These are phyloP conservation scores for Tautogolabrus adspersus DNA, from an alignment of 2,113 vertebrate species.

Conservation along the genomic window DNA sequence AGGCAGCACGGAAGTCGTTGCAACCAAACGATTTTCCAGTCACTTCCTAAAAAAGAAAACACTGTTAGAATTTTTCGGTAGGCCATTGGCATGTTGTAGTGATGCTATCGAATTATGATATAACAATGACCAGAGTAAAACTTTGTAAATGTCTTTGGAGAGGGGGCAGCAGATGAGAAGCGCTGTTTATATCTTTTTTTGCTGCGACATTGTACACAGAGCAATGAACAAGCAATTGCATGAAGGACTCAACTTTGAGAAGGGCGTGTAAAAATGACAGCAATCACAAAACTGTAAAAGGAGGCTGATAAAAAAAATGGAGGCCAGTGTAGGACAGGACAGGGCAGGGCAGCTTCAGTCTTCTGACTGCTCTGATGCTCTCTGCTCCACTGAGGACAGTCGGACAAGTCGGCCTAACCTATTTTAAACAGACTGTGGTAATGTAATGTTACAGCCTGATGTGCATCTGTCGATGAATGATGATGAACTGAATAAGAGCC, in stretches of 20 bases:
- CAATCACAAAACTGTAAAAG: too few relatives aligned
- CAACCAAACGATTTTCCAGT: constrained; percentile 91
- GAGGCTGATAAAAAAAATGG: too few relatives aligned
- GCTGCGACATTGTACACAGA: background rate
- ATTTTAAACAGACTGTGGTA: background rate
- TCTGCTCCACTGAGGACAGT: background rate
- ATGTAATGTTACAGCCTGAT: background rate
- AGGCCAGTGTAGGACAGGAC: too few relatives aligned
- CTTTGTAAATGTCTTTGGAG: too few relatives aligned
- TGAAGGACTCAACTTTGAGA: too few relatives aligned
- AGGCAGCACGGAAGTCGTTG: constrained; percentile 89
- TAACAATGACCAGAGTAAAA: background rate
- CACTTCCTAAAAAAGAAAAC: constrained; percentile 83
- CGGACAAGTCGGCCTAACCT: background rate
- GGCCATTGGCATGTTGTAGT: too few relatives aligned
- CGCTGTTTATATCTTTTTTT: background rate
- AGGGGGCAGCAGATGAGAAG: background rate
- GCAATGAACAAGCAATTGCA: too few relatives aligned
- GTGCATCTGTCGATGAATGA: background rate
- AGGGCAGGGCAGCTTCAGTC: background rate
- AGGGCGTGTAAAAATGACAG: too few relatives aligned
- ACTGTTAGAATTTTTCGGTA: background rate
- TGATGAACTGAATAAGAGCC: too few relatives aligned
- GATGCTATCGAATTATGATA: background rate
- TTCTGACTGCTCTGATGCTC: background rate